These are phyloP conservation scores for Tamandua tetradactyla DNA, from an alignment of 2,797 vertebrate species.

Conservation along the genomic window DNA sequence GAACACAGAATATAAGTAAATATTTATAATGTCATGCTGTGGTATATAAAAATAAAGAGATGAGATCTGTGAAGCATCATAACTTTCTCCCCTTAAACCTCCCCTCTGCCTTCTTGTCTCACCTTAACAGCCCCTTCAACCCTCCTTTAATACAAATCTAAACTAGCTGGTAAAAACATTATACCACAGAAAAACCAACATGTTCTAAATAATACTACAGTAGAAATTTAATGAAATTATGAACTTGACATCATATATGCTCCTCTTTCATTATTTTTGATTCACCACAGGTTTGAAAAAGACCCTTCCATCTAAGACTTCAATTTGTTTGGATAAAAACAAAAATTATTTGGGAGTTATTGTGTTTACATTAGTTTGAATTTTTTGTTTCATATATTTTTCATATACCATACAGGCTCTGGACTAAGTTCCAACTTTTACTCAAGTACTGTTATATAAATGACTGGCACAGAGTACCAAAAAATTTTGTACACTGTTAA, in stretches of 20 bases:
- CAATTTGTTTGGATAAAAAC: constrained; percentile 46
- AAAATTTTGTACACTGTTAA: background rate
- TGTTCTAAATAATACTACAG: background rate
- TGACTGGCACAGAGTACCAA: background rate
- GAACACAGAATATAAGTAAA: background rate
- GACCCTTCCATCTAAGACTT: background rate
- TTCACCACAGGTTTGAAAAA: background rate
- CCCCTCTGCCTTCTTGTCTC: background rate
- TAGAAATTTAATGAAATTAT: constrained; percentile 3
- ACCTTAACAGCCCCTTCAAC: background rate
- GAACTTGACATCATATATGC: background rate
- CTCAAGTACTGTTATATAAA: constrained; percentile 46
- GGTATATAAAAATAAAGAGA: background rate
- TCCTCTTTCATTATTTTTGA: constrained; percentile 32
- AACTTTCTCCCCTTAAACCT: background rate
- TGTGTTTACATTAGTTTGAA: background rate
- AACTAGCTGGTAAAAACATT: background rate
- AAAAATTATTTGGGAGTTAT: constrained; percentile 57
- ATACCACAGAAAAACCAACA: background rate
- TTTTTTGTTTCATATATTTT: background rate
- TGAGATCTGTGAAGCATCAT: background rate
- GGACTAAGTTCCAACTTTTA: constrained; percentile 69
- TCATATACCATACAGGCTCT: constrained; percentile 25
- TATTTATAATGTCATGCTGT: background rate
- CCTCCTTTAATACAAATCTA: constrained; percentile 24